phyloP scores from a whole-genome alignment of 2,797 vertebrate genomes.

The Pseudochirops corinnae region DNA sequence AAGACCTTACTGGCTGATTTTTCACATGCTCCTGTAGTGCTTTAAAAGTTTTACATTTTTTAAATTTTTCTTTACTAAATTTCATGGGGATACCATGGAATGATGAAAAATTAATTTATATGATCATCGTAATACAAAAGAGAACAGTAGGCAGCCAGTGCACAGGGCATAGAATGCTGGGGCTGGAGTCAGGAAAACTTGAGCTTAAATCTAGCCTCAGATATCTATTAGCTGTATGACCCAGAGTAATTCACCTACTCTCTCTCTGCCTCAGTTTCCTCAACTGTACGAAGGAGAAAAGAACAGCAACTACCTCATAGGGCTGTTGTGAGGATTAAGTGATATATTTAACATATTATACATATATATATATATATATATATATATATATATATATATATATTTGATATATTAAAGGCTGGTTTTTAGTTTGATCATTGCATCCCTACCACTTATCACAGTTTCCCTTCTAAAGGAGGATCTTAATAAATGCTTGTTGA shows the following conservation, averaged over 20 bases:
- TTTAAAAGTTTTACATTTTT: neutral
- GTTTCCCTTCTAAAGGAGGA: neutral
- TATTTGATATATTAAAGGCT: neutral
- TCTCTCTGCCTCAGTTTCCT: neutral
- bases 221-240: neutral
- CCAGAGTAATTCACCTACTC: neutral
- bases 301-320: neutral
- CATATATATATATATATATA: no score
- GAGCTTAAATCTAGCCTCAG: neutral
- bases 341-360: no score
- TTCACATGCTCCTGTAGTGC: neutral
- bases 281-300: neutral
- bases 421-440: neutral
- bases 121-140: neutral
- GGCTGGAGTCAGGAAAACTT: neutral
- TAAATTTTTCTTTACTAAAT: neutral
- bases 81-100: neutral
- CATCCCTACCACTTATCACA: neutral
- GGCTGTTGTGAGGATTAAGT: fast-evolving
- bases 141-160: neutral
- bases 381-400: no score
- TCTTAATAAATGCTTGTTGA: neutral
- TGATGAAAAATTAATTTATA: neutral
- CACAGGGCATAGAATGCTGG: neutral
- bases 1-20: neutral